Evolutionary conservation across 2,888 invertebrate species (phyloP).

Genomic region (Aleiodes leptofemur): DNA sequence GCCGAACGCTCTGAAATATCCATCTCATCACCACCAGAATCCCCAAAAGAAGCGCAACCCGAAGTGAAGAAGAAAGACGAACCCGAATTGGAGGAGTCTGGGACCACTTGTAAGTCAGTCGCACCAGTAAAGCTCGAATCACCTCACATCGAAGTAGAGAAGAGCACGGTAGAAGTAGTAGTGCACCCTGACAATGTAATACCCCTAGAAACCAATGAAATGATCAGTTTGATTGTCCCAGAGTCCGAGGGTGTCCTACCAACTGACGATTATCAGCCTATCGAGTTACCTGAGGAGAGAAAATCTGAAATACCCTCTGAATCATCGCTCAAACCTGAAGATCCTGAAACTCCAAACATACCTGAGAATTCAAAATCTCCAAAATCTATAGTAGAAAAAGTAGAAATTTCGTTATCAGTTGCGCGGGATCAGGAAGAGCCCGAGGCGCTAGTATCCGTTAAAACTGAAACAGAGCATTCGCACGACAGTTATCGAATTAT

Average conservation of each 20-base stretch:
- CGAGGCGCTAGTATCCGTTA: slow-evolving; percentile 64
- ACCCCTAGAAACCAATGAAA: slow-evolving; percentile 68
- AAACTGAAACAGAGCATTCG: slow-evolving; percentile 63
- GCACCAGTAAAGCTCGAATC: slow-evolving; percentile 65
- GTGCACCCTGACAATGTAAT: slow-evolving; percentile 68
- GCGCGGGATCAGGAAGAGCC: slow-evolving; percentile 61
- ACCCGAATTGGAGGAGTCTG: slow-evolving; percentile 47
- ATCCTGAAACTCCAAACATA: not conserved
- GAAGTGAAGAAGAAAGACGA: slow-evolving; percentile 56
- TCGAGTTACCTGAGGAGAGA: not conserved
- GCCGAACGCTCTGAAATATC: slow-evolving; percentile 59
- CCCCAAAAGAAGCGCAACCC: slow-evolving; percentile 61
- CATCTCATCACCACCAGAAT: slow-evolving; percentile 58
- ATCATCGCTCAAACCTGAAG: slow-evolving; percentile 3
- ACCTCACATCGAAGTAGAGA: slow-evolving; percentile 67
- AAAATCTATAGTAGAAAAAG: slow-evolving; percentile 61
- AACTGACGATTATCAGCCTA: slow-evolving; percentile 12
- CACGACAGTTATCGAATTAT: slow-evolving; percentile 60
- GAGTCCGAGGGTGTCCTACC: slow-evolving; percentile 42
- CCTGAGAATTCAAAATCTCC: not conserved
- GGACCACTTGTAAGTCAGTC: slow-evolving; percentile 70
- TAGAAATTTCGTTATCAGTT: slow-evolving; percentile 69
- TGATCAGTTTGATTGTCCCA: slow-evolving; percentile 54
- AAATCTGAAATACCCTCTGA: not conserved
- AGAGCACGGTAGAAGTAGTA: slow-evolving; percentile 73